Percentiles rank a stretch among this genome's conserved stretches.
Evolutionary conservation across 2,888 invertebrate species (phyloP).

Genomic region (Myathropa florea): DNA sequence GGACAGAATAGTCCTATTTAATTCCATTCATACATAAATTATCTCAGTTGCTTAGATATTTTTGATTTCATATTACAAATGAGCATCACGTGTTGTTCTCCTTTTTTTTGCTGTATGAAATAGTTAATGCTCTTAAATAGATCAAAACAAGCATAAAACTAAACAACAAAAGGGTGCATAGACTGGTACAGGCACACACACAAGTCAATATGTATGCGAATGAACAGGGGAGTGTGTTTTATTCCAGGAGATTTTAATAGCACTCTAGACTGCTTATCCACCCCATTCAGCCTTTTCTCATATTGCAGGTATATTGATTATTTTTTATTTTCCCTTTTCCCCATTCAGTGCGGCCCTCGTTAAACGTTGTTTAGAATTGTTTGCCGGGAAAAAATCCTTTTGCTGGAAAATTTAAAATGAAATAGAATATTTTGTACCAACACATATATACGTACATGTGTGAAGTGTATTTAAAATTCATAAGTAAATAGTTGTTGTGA

Average conservation of each 20-base stretch:
- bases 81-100: not conserved
- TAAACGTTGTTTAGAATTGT: not conserved
- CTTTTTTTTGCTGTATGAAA: too few relatives aligned
- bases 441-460: not conserved
- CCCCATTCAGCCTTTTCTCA: not conserved
- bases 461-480: not conserved
- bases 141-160: not conserved
- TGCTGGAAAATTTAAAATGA: not conserved
- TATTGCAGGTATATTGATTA: constrained; percentile 30
- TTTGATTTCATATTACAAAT: not conserved
- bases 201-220: not conserved
- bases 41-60: not conserved
- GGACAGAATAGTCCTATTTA: not conserved
- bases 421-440: too few relatives aligned
- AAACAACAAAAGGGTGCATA: not conserved
- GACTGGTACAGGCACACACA: not conserved
- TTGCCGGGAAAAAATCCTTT: not conserved
- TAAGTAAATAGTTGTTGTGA: not conserved
- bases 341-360: constrained; percentile 3
- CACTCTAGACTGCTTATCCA: not conserved
- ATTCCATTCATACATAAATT: not conserved
- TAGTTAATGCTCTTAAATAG: not conserved
- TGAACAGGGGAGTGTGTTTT: not conserved
- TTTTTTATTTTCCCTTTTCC: not conserved
- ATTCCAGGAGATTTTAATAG: not conserved